phyloP scores from a whole-genome alignment of 2,797 vertebrate genomes.

The Dendrocincla tyrannina region DNA sequence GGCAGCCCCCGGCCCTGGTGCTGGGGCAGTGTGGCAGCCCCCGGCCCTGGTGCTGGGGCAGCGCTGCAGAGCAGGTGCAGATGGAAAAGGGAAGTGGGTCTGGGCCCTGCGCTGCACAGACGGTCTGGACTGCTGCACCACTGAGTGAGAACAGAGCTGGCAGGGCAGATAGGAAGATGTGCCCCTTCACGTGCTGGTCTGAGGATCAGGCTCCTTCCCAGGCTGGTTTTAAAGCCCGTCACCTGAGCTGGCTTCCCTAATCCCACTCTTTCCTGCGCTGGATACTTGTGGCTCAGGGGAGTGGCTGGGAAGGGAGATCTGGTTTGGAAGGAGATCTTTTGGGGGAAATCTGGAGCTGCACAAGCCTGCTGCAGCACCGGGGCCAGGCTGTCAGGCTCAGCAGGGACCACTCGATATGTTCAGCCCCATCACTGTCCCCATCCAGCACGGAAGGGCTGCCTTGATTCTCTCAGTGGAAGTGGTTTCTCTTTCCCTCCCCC shows the following conservation, averaged over 20 bases:
- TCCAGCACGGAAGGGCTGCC: rapidly evolving
- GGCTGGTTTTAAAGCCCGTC: rapidly evolving
- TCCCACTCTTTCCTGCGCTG: not conserved
- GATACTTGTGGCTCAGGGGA: not conserved
- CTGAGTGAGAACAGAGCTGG: not conserved
- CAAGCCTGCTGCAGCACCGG: rapidly evolving
- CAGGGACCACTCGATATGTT: not conserved
- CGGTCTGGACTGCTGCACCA: not conserved
- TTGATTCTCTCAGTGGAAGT: not conserved
- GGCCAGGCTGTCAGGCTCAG: not conserved
- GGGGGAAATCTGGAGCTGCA: not conserved
- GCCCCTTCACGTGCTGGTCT: rapidly evolving
- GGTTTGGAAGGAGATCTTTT: not conserved
- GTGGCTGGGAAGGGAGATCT: not conserved
- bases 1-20: too few relatives aligned
- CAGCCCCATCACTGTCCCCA: not conserved
- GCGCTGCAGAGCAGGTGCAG: not conserved
- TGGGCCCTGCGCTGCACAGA: not conserved
- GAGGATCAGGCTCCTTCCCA: not conserved
- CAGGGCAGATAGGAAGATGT: not conserved
- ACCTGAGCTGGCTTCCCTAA: not conserved
- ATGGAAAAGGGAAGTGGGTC: not conserved
- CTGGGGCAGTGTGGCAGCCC: too few relatives aligned
- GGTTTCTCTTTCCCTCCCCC: constrained; percentile 27
- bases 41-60: not conserved